Conservation (phyloP, 2,113 vertebrate species). For the Machaerirhynchus nigripectus region DNA sequence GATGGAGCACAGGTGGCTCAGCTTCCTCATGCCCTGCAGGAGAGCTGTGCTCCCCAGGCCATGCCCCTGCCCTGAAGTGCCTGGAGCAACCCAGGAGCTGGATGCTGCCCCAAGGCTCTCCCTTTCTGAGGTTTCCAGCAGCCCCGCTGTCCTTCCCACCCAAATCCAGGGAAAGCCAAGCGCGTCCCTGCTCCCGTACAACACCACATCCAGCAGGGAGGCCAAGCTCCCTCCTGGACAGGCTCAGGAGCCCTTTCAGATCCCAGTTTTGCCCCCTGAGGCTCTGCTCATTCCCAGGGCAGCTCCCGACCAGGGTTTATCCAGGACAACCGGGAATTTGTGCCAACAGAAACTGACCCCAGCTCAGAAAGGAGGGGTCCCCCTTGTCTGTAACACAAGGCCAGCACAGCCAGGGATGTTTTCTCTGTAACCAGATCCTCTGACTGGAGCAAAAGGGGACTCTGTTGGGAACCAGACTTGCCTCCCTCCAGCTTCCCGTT, state of each 20-base stretch:
- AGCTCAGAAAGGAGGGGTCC: background rate
- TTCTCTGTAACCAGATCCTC: background rate
- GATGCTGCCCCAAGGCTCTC: background rate
- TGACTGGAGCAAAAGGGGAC: background rate
- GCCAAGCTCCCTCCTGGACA: background rate
- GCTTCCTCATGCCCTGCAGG: background rate
- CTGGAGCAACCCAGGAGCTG: background rate
- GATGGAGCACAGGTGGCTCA: background rate
- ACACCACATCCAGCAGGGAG: background rate
- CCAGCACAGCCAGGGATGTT: background rate
- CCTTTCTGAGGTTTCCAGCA: background rate
- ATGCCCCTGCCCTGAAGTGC: background rate
- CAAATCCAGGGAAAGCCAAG: background rate
- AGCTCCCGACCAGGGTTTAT: background rate
- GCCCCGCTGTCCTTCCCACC: background rate
- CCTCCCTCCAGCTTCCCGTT: background rate
- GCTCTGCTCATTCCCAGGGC: background rate
- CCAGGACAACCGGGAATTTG: background rate
- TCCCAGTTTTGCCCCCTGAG: background rate
- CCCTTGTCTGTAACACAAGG: background rate
- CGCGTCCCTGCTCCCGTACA: fast-evolving
- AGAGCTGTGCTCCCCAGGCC: background rate
- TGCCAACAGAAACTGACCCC: background rate
- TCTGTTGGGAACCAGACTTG: background rate
- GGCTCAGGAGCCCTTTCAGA: background rate